phyloP scores from a whole-genome alignment of 1,140 invertebrate species.

The Brachionus angularis region DNA sequence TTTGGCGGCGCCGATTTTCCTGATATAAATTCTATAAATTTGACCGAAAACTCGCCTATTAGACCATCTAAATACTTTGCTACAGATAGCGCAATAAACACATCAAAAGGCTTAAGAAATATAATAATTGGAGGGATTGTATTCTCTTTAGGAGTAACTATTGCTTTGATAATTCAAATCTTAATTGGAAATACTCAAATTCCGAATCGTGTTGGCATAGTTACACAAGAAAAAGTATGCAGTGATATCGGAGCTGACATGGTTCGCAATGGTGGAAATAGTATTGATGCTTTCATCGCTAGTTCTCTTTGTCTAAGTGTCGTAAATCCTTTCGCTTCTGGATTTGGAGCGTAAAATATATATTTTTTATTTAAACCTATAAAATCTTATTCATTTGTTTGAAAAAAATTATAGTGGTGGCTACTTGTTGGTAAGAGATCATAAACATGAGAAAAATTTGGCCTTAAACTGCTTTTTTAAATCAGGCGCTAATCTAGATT shows the following conservation, averaged over 20 bases:
- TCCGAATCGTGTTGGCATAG: conserved; percentile 24
- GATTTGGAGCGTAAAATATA: conserved; percentile 29
- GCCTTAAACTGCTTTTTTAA: conserved; percentile 39
- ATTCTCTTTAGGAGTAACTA: conserved; percentile 11
- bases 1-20: conserved; percentile 14
- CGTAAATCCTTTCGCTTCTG: conserved; percentile 21
- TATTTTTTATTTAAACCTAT: not conserved
- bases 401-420: conserved; percentile 11
- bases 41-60: conserved; percentile 24
- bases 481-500: not conserved
- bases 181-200: conserved; percentile 20
- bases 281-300: conserved; percentile 33
- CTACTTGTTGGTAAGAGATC: conserved; percentile 33
- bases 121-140: conserved; percentile 29
- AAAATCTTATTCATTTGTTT: not conserved
- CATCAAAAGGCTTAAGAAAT: conserved; percentile 2
- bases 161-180: conserved; percentile 41
- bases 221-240: conserved; percentile 38
- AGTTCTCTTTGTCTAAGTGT: conserved; percentile 31
- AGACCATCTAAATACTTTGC: conserved; percentile 41
- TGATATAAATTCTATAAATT: not conserved
- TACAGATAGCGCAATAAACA: conserved; percentile 19
- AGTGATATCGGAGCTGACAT: conserved; percentile 38
- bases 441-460: conserved; percentile 40
- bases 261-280: conserved; percentile 21